These are phyloP conservation scores for Cyanoliseus patagonus DNA, from an alignment of 2,113 vertebrate genomes.

Conservation along the genomic window DNA sequence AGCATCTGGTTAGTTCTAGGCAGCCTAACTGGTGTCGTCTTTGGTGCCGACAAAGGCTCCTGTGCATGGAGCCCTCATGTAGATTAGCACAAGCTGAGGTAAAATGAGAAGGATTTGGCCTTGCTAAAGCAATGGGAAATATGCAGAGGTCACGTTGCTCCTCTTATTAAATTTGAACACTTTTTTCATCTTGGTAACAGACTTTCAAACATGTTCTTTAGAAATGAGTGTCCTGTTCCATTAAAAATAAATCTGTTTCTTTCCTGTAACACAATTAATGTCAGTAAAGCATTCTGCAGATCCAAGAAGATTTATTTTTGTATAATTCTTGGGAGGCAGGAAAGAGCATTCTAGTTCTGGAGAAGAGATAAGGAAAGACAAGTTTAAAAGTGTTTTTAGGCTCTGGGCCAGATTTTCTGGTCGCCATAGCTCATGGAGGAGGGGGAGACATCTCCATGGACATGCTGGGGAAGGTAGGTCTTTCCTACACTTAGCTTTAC, in stretches of 20 bases:
- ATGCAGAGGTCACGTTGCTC: constrained; percentile 24
- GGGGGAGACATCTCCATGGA: background rate
- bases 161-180: constrained; percentile 38
- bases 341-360: constrained; percentile 16
- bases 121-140: constrained; percentile 29
- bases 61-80: background rate
- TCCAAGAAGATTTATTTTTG: constrained; percentile 36
- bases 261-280: constrained; percentile 53
- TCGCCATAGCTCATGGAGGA: background rate
- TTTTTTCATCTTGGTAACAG: constrained; percentile 34
- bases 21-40: background rate
- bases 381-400: constrained; percentile 40
- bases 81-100: background rate
- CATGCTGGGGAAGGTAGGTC: background rate
- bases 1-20: background rate
- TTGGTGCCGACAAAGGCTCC: background rate
- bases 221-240: constrained; percentile 47
- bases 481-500: background rate
- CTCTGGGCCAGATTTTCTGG: background rate
- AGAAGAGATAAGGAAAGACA: constrained; percentile 27
- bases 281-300: constrained; percentile 52
- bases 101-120: constrained; percentile 29
- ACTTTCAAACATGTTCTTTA: background rate
- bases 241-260: constrained; percentile 51
- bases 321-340: constrained; percentile 36